These are phyloP conservation scores for Crypturellus tataupa DNA, from an alignment of 2,797 vertebrate species.

Conservation along the genomic window DNA sequence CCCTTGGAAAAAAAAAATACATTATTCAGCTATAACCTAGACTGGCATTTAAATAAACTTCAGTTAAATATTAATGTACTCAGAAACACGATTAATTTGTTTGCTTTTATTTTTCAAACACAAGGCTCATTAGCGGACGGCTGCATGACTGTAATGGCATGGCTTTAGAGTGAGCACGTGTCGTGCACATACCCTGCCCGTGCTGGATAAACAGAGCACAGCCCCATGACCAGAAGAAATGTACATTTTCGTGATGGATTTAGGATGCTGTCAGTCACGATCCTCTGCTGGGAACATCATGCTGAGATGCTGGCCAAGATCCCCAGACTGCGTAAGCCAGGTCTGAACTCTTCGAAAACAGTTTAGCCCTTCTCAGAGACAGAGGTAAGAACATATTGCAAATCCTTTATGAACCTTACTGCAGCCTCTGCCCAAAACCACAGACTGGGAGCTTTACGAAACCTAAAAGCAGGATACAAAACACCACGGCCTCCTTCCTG, in stretches of 20 bases:
- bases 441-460: not conserved
- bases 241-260: slow-evolving; percentile 2
- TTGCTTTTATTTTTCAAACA: slow-evolving; percentile 30
- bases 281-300: not conserved
- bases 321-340: not conserved
- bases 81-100: not conserved
- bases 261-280: slow-evolving; percentile 19
- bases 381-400: not conserved
- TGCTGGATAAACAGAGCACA: not conserved
- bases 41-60: slow-evolving; percentile 9
- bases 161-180: not conserved
- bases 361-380: not conserved
- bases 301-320: slow-evolving; percentile 11
- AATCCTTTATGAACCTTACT: not conserved
- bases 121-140: not conserved
- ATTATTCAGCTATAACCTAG: not conserved
- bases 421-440: not conserved
- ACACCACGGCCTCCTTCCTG: not conserved
- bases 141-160: not conserved
- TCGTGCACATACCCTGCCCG: not conserved
- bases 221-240: not conserved
- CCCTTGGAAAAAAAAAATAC: not conserved
- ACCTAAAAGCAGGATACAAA: not conserved
- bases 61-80: not conserved
- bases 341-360: not conserved